These are phyloP conservation scores for Myrmophylax atrothorax DNA, from an alignment of 2,113 vertebrate species.

Conservation along the genomic window DNA sequence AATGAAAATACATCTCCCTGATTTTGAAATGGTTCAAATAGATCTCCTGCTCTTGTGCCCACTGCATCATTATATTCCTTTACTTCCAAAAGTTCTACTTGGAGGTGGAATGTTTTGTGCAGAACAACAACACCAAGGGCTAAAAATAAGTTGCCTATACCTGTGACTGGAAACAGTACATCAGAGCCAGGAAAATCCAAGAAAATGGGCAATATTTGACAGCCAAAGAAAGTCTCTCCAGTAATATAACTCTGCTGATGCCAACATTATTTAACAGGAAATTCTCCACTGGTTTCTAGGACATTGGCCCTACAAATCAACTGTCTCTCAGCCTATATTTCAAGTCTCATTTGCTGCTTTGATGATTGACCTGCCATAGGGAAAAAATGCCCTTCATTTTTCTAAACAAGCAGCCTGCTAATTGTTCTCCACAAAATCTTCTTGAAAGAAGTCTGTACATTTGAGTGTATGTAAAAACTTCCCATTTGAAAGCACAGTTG, in stretches of 20 bases:
- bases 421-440: background rate
- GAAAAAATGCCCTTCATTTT: background rate
- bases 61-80: background rate
- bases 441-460: background rate
- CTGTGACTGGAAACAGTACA: slow-evolving; percentile 11
- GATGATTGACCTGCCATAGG: background rate
- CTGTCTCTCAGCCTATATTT: background rate
- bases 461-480: background rate
- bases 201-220: background rate
- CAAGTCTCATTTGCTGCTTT: background rate
- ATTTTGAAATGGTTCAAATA: background rate
- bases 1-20: background rate
- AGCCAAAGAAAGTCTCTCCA: background rate
- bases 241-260: background rate
- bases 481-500: background rate
- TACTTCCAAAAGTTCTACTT: background rate
- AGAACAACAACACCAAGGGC: background rate
- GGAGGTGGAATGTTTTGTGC: background rate
- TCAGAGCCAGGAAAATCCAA: slow-evolving; percentile 11
- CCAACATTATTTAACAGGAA: background rate
- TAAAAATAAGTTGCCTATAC: slow-evolving; percentile 28
- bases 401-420: background rate
- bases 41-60: background rate
- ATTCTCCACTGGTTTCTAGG: background rate
- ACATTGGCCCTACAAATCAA: background rate